Conservation (phyloP, 2,888 invertebrate species). For the Camptogramma bilineatum region DNA sequence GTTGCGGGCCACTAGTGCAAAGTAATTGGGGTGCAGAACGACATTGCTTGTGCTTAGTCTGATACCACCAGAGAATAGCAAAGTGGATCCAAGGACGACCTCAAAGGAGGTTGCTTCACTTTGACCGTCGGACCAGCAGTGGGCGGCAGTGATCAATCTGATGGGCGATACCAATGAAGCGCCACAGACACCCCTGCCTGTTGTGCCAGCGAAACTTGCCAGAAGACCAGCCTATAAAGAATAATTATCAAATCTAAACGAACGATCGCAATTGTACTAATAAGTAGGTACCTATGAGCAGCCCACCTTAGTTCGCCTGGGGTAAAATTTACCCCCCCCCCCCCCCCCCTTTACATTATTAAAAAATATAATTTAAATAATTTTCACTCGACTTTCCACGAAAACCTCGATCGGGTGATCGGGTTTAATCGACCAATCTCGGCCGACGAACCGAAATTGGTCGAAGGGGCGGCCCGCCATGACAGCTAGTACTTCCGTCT, state of each 20-base stretch:
- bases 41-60: slow-evolving; percentile 47
- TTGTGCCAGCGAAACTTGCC: slow-evolving; percentile 13
- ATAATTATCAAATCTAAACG: background rate
- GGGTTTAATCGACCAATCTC: too few species aligned
- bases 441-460: too few species aligned
- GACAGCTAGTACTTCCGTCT: too few species aligned
- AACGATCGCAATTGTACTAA: too few species aligned
- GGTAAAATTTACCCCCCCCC: too few species aligned
- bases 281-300: background rate
- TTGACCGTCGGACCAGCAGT: slow-evolving; percentile 57
- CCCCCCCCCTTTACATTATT: too few species aligned
- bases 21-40: slow-evolving; percentile 42
- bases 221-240: slow-evolving; percentile 43
- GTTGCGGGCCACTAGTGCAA: slow-evolving; percentile 42
- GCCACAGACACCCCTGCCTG: slow-evolving; percentile 52
- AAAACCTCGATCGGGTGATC: too few species aligned
- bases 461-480: too few species aligned
- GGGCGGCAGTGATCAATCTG: slow-evolving; percentile 51
- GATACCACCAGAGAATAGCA: slow-evolving; percentile 55
- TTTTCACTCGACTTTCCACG: too few species aligned
- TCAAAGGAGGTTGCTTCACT: slow-evolving; percentile 50
- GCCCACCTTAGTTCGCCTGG: too few species aligned
- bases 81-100: slow-evolving; percentile 56
- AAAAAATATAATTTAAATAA: too few species aligned
- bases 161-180: slow-evolving; percentile 48